Percentiles rank a stretch among this genome's conserved stretches.
These are phyloP conservation scores for Mesitornis unicolor DNA, from an alignment of 2,113 vertebrate species.

Conservation along the genomic window DNA sequence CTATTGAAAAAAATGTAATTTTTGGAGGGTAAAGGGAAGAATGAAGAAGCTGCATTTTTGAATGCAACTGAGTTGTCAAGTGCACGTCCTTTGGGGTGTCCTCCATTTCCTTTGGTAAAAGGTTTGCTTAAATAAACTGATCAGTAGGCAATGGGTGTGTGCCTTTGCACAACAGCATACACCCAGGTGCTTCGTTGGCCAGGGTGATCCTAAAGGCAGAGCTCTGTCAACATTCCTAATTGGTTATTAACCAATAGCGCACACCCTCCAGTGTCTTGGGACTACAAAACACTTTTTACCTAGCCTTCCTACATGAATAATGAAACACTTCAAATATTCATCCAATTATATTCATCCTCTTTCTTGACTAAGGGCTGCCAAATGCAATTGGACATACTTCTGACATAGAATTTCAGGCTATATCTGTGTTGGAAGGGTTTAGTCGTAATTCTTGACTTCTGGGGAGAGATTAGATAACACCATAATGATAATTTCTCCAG, in stretches of 20 bases:
- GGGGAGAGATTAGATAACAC: slow-evolving; percentile 44
- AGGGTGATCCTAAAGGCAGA: slow-evolving; percentile 31
- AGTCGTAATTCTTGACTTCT: slow-evolving; percentile 52
- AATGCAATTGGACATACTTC: slow-evolving; percentile 57
- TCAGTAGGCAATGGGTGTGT: slow-evolving; percentile 37
- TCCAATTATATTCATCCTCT: slow-evolving; percentile 38
- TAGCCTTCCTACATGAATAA: slow-evolving; percentile 62
- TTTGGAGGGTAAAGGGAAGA: not conserved
- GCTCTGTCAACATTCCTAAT: slow-evolving; percentile 37
- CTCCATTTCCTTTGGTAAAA: slow-evolving; percentile 31
- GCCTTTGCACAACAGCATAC: slow-evolving; percentile 48
- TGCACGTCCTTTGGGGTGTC: not conserved
- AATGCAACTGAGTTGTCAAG: not conserved
- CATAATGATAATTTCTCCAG: slow-evolving; percentile 10
- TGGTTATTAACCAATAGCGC: slow-evolving; percentile 54
- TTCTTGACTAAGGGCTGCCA: slow-evolving; percentile 40
- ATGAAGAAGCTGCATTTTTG: not conserved
- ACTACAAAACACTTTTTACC: slow-evolving; percentile 53
- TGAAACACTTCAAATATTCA: slow-evolving; percentile 45
- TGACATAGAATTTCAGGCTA: slow-evolving; percentile 53
- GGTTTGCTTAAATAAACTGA: slow-evolving; percentile 51
- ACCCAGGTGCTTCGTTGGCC: slow-evolving; percentile 25
- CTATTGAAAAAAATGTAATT: not conserved
- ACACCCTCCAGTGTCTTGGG: slow-evolving; percentile 60
- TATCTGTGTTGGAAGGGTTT: slow-evolving; percentile 34